These are phyloP conservation scores for Furnarius figulus DNA, from an alignment of 2,113 vertebrate species.

Conservation along the genomic window DNA sequence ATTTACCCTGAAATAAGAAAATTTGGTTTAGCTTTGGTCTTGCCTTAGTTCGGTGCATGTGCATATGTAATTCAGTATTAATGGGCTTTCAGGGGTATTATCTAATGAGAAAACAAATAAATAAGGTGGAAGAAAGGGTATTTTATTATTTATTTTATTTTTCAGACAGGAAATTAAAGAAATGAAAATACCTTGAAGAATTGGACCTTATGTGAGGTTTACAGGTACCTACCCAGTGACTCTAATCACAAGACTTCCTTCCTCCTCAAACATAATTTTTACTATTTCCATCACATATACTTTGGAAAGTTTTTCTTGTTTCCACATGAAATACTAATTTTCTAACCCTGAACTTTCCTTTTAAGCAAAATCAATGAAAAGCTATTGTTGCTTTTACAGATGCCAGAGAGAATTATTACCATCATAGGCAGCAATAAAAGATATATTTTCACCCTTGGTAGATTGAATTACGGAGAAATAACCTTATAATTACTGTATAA, in stretches of 20 bases:
- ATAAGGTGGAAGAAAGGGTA: neutral
- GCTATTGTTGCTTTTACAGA: slow-evolving; percentile 55
- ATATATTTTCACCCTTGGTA: slow-evolving; percentile 36
- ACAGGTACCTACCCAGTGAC: neutral
- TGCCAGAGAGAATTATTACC: slow-evolving; percentile 56
- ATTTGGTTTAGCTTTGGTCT: neutral
- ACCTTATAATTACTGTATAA: slow-evolving; percentile 56
- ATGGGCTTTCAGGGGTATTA: neutral
- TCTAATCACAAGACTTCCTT: slow-evolving; percentile 11
- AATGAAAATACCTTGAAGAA: neutral
- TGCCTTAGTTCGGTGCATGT: neutral
- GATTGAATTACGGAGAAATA: slow-evolving; percentile 57
- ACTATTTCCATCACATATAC: neutral
- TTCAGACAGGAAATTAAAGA: slow-evolving; percentile 18
- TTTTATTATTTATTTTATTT: slow-evolving; percentile 14
- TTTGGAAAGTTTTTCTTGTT: slow-evolving; percentile 52
- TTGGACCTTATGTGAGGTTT: neutral
- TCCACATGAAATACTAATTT: slow-evolving; percentile 57
- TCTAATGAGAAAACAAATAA: slow-evolving; percentile 24
- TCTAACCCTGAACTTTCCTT: slow-evolving; percentile 51
- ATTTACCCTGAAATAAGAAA: neutral
- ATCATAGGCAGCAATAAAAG: slow-evolving; percentile 51
- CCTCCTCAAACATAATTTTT: slow-evolving; percentile 11
- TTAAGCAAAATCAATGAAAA: slow-evolving; percentile 66
- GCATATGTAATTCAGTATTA: neutral